Evolutionary conservation across 2,113 vertebrate species (phyloP), one percentile per base, ranked within the genome.

Genomic region (Nothobranchius furzeri): DNA sequence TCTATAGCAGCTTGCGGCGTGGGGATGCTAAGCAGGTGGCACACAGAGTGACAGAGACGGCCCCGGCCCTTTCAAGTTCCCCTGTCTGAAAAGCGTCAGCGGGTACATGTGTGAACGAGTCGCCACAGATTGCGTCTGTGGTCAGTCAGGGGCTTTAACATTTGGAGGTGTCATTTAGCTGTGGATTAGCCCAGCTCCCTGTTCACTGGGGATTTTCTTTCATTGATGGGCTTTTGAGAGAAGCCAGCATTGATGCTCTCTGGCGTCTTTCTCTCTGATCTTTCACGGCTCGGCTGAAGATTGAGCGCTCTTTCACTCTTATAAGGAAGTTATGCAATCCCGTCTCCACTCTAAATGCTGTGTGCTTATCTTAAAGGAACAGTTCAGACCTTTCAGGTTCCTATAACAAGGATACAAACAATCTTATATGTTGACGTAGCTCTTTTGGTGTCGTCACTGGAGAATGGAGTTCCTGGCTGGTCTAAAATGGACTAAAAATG

Each of bases 21-120:
- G 54, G 89, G 85, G 85, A 90, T 88, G 88, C 86, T 87, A 92
- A 92, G 92, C 92, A 93, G 93, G 92, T 93, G 92, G 90, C 89
- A 85, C 81, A 72, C 78, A 80, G 84, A 79, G 76, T 67, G 79
- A 81, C 79, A 81, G 85, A 84, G 82, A 83, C 60, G 30, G 68
- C 63, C 75, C 70, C 15, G 42, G 79, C 79, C 81, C 87, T 91
- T 93, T 93, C 69, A 91, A 88, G 88, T 90, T 70, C 63, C 68
- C 66, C 45, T 51, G 15, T 73, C 82, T 89, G 79, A 85, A 91
- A 89, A 77, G 82, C 86, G 76, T 85, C 76, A 75, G 74, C 42
- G 78, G 76, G 85, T 78, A 75, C 76, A 79, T 75, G 81, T 83
- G 77, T 72, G 82, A 53, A 82, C 86, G 82, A 82, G 80, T 68